These are phyloP conservation scores for Aporophyla nigra DNA, from an alignment of 2,888 invertebrate species.

Conservation along the genomic window DNA sequence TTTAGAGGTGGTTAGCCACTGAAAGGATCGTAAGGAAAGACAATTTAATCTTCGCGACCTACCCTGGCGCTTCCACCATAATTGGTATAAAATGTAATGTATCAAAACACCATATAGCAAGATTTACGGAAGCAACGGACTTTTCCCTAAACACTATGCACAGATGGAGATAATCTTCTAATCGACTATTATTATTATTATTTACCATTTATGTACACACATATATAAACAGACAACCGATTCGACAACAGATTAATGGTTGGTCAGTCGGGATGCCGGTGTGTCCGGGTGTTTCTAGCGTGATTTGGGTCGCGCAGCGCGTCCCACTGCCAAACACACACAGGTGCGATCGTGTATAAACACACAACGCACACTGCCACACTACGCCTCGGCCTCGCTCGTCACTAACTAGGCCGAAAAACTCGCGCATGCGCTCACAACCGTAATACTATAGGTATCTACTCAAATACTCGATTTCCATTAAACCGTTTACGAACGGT, in stretches of 20 bases:
- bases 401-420: constrained; percentile 84
- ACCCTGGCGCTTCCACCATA: too few relatives aligned
- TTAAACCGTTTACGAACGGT: background rate
- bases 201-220: too few relatives aligned
- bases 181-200: too few relatives aligned
- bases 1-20: background rate
- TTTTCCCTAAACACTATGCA: background rate
- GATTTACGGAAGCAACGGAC: background rate
- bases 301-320: constrained; percentile 82
- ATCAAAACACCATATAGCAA: background rate
- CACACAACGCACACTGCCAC: constrained; percentile 66
- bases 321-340: constrained; percentile 82
- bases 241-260: constrained; percentile 19
- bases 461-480: constrained; percentile 22
- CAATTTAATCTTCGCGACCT: too few relatives aligned
- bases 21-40: background rate
- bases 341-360: constrained; percentile 36
- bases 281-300: constrained; percentile 54
- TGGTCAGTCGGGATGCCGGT: constrained; percentile 46
- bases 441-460: constrained; percentile 29
- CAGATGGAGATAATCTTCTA: constrained; percentile 14
- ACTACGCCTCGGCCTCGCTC: constrained; percentile 71
- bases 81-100: too few relatives aligned
- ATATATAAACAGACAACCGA: too few relatives aligned
- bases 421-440: constrained; percentile 80